Evolutionary conservation across 1,140 invertebrate species (phyloP), one percentile per base, ranked within the genome.

Genomic region (Prorops nasuta): DNA sequence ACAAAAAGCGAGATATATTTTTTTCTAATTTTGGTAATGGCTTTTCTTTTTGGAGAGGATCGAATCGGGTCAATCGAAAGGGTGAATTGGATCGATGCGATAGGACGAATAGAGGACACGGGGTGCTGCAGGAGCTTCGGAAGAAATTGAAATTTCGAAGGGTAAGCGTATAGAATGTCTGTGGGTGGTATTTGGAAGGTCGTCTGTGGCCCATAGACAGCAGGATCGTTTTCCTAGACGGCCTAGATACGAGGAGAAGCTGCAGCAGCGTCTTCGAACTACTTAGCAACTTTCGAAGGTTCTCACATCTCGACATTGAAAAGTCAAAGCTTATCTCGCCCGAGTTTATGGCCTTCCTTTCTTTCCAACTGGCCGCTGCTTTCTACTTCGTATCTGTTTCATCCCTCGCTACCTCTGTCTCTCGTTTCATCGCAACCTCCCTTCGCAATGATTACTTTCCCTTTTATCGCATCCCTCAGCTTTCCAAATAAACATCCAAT

Each of bases 241-340:
- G n/a, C n/a, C n/a, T n/a, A 34, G 16, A 36, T 20, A 44, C 15
- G 31, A 35, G 44, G 15, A 21, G 21, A 9, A 34, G 22, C 16
- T 21, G 3, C 10, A 39, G 36, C 36, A 31, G 36, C 47, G 48
- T 50, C 57, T 56, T 36, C 6, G 38, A 63, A 51, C 60, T 63
- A 58, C 56, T 63, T 56, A 61, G 49, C 38, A 58, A 63, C 52
- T 62, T 42, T 40, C 41, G 47, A 48, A 53, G 51, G 45, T 43
- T 56, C 52, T 48, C 44, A 19, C n/a, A 32, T 44, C 38, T 59
- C 52, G 48, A 54, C 48, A 52, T 51, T 58, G 49, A 56, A 55
- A 44, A 62, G 60, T 59, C 60, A 63, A 63, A 63, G 59, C 62
- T 63, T 62, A 52, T 63, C 56, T 49, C 47, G 42, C 51, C 19